phyloP scores from a whole-genome alignment of 2,113 vertebrate genomes.

The Leucoraja erinaceus region DNA sequence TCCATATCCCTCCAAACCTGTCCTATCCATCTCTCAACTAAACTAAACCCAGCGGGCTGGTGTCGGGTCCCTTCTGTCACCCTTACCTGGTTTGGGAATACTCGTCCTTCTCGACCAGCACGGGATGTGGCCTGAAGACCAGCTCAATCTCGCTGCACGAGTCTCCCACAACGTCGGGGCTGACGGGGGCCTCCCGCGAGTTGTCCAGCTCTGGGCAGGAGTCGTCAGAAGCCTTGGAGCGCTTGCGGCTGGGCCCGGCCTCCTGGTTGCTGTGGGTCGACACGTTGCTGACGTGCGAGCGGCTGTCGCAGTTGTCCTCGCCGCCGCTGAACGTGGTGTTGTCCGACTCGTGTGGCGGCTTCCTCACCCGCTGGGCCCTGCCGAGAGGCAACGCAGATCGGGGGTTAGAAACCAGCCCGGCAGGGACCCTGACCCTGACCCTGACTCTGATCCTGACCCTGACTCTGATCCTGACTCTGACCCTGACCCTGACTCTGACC shows the following conservation, averaged over 20 bases:
- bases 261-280: slow-evolving; percentile 62
- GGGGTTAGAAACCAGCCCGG: no score
- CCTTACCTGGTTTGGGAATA: slow-evolving; percentile 78
- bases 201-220: slow-evolving; percentile 56
- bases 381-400: background rate
- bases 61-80: no score
- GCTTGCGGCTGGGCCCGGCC: slow-evolving; percentile 58
- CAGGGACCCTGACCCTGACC: no score
- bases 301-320: slow-evolving; percentile 70
- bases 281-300: slow-evolving; percentile 65
- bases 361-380: slow-evolving; percentile 74
- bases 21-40: no score
- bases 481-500: no score
- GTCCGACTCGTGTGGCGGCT: slow-evolving; percentile 71
- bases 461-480: no score
- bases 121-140: slow-evolving; percentile 77
- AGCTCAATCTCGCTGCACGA: slow-evolving; percentile 73
- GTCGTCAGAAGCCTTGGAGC: slow-evolving; percentile 62
- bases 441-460: no score
- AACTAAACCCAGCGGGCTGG: no score
- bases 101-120: slow-evolving; percentile 68
- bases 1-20: no score
- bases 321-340: slow-evolving; percentile 78
- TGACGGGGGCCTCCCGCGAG: slow-evolving; percentile 55
- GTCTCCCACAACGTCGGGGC: slow-evolving; percentile 55